Percentiles rank a stretch among this genome's conserved stretches.
Evolutionary conservation across 2,888 invertebrate genomes (phyloP).

Genomic region (Leptopilina drosophilae): DNA sequence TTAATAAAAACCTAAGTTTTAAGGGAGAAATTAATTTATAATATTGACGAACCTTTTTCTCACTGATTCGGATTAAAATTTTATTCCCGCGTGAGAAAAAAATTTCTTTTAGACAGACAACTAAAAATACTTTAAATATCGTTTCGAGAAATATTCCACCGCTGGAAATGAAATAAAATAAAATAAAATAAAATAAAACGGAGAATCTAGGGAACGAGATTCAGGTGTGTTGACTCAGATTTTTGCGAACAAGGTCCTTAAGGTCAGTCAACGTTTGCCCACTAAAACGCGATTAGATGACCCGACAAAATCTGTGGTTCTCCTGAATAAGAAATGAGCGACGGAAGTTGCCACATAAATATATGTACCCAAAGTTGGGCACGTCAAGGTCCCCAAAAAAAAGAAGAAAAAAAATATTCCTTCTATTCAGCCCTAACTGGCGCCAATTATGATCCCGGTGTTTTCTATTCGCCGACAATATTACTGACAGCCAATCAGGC

Average conservation of each 20-base stretch:
- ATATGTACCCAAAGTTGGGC: conserved; percentile 47
- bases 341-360: conserved; percentile 60
- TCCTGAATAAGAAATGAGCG: conserved; percentile 49
- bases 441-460: conserved; percentile 41
- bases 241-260: not conserved
- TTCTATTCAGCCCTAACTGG: conserved; percentile 50
- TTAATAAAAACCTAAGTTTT: too few relatives aligned
- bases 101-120: too few relatives aligned
- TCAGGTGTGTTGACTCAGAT: conserved; percentile 25
- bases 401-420: conserved; percentile 46
- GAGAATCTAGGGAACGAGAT: not conserved
- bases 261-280: conserved; percentile 4
- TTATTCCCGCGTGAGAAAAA: too few relatives aligned
- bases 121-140: too few relatives aligned
- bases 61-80: too few relatives aligned
- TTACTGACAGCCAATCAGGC: conserved; percentile 31
- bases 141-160: too few relatives aligned
- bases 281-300: conserved; percentile 15
- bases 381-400: conserved; percentile 60
- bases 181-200: not conserved
- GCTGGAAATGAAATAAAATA: not conserved
- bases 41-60: too few relatives aligned
- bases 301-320: conserved; percentile 1
- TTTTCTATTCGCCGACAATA: conserved; percentile 25
- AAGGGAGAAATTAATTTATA: too few relatives aligned